Base-by-base conservation (phyloP, 2,888 invertebrate genomes). In the Thecophora atra region DNA sequence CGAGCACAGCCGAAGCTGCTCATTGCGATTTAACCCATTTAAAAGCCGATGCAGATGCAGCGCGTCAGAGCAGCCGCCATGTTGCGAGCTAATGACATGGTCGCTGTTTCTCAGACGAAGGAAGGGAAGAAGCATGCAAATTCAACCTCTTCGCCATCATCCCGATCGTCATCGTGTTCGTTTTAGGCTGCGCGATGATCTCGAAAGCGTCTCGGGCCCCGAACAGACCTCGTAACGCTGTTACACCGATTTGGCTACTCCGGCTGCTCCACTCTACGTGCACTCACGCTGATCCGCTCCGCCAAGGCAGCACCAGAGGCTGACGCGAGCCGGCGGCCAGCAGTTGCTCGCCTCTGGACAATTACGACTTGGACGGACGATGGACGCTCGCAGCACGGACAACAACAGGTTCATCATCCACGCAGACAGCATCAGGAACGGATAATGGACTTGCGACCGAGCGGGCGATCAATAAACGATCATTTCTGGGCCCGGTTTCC, bases 231-330 rank as follows among this genome's bases (percentile, higher is more conserved):
- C 44, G 60, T 60, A 69, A 58, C 62, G 51, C 51, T 69, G 69
- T 69, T 69, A 19, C 70, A 56, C 30, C 70, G 47, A 70, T 62
- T 70, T 51, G 62, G 62, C 62, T 24, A 47, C 60, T 69, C 44
- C 28, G 56, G 51, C 51, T 51, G 62, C 51, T 47, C 51, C 37
- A 51, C 30, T 62, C 51, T 30, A 51, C 63, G 63, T 30, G 51
- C 70, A 51, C 62, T 63, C 70, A 63, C 70, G 62, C 28, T 70
- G 19, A 63, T 58, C 42, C 42, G 56, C 54, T 30, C 21, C 37
- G 30, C 67, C 21, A 17, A 7, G 24, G 44, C 17, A 24, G 15
- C 19, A 17, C 15, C 19, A n/a, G n/a, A n/a, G 6, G 47, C 13
- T 1, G 54, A 54, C 54, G 54, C 54, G 54, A 54, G 24, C 21